Conservation (phyloP, 2,888 invertebrate genomes). For the Melanargia galathea region DNA sequence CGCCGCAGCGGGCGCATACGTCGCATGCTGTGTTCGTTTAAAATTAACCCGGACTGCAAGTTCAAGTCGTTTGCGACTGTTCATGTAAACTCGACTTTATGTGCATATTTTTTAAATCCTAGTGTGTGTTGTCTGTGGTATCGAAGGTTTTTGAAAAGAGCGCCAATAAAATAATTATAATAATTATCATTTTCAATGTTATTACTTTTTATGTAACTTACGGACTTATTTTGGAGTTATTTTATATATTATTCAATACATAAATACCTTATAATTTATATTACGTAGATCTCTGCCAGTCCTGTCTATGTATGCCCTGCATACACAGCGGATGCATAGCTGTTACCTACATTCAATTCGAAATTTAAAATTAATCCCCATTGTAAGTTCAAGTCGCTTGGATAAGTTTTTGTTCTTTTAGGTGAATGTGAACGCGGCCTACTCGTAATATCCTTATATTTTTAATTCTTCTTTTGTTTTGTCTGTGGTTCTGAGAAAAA, state of each 20-base stretch:
- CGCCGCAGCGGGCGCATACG: constrained; percentile 71
- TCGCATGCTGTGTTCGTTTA: constrained; percentile 59
- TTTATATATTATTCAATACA: too few species aligned
- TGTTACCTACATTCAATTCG: constrained; percentile 52
- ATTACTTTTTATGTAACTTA: not conserved
- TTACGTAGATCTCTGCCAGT: too few species aligned
- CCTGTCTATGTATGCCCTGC: too few species aligned
- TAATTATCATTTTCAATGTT: not conserved
- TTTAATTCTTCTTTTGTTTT: not conserved
- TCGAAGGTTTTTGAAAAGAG: not conserved
- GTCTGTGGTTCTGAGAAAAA: not conserved
- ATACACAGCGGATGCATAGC: constrained; percentile 67
- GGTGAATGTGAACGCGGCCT: constrained; percentile 19
- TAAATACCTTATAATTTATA: too few species aligned
- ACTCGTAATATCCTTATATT: not conserved
- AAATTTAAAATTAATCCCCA: constrained; percentile 54
- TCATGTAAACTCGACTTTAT: constrained; percentile 21
- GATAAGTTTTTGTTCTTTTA: not conserved
- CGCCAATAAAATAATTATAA: not conserved
- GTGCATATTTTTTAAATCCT: constrained; percentile 9
- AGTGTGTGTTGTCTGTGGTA: constrained; percentile 9
- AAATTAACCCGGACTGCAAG: constrained; percentile 45
- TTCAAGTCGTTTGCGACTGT: constrained; percentile 16
- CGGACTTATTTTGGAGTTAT: too few species aligned
- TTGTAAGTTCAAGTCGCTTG: constrained; percentile 20